These are phyloP conservation scores for Oscheius sp. DNA, from an alignment of 2,888 invertebrate species.

Conservation along the genomic window DNA sequence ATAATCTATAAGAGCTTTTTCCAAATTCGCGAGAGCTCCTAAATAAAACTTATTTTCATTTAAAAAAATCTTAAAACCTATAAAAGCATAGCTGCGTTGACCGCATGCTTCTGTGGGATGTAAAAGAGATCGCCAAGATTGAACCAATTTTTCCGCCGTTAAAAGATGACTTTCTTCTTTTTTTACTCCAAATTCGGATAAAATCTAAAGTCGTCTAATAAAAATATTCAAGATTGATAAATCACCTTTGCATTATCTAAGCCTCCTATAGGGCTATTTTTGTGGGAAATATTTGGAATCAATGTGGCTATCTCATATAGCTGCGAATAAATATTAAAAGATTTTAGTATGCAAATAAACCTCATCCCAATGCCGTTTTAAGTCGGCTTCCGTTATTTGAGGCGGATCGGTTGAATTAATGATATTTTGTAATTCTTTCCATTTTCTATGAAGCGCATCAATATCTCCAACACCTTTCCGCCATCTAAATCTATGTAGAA, in stretches of 20 bases:
- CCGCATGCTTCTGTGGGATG: constrained; percentile 66
- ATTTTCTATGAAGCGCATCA: constrained; percentile 56
- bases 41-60: not conserved
- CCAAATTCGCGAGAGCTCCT: constrained; percentile 46
- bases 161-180: constrained; percentile 41
- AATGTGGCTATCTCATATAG: constrained; percentile 61
- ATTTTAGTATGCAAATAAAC: constrained; percentile 24
- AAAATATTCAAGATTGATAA: too few species aligned
- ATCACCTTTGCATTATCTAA: constrained; percentile 43
- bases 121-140: constrained; percentile 63
- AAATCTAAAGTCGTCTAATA: constrained; percentile 4
- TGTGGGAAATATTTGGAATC: constrained; percentile 66
- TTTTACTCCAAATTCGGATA: constrained; percentile 53
- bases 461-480: constrained; percentile 70
- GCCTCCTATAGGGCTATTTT: constrained; percentile 54
- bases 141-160: constrained; percentile 63
- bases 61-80: constrained; percentile 53
- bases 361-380: constrained; percentile 60
- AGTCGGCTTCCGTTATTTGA: constrained; percentile 50
- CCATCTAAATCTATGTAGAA: constrained; percentile 29
- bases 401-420: constrained; percentile 45
- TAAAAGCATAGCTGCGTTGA: constrained; percentile 65
- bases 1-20: constrained; percentile 55
- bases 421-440: constrained; percentile 57
- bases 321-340: constrained; percentile 30